A percentile compares a stretch with the other conserved stretches of the same genome.
phyloP scores from a whole-genome alignment of 2,113 vertebrate species.

The Tachycineta bicolor region DNA sequence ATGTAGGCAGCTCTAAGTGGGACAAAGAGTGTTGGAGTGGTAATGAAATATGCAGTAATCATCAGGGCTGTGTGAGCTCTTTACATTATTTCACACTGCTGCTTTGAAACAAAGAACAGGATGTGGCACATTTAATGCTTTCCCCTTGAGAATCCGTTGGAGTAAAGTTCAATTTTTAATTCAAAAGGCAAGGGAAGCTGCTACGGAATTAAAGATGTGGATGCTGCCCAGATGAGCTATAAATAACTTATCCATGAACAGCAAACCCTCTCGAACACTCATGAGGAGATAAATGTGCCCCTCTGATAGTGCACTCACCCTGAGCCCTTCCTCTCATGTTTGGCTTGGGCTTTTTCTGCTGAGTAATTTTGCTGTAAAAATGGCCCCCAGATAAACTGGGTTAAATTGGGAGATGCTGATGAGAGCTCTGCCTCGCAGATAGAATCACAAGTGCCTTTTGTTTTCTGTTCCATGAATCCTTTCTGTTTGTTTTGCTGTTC shows the following conservation, averaged over 20 bases:
- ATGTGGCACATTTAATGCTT: slow-evolving; percentile 65
- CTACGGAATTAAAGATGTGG: slow-evolving; percentile 43
- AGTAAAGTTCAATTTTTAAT: slow-evolving; percentile 68
- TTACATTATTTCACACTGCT: slow-evolving; percentile 63
- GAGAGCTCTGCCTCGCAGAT: not conserved
- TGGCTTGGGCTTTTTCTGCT: not conserved
- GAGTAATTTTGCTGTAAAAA: not conserved
- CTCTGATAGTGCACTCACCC: not conserved
- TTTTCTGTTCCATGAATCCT: not conserved
- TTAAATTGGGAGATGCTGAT: not conserved
- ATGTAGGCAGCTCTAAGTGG: slow-evolving; percentile 47
- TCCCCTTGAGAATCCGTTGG: slow-evolving; percentile 50
- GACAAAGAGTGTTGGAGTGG: slow-evolving; percentile 56
- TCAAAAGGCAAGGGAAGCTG: slow-evolving; percentile 51
- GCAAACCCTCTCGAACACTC: not conserved
- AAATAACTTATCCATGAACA: slow-evolving; percentile 37
- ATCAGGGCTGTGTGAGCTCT: slow-evolving; percentile 42
- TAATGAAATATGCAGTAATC: slow-evolving; percentile 60
- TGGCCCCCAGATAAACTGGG: not conserved
- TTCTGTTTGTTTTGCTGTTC: not conserved
- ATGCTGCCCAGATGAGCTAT: slow-evolving; percentile 44
- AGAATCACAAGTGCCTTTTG: not conserved
- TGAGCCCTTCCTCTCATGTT: not conserved
- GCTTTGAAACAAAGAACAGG: slow-evolving; percentile 68
- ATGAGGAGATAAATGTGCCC: not conserved